Base-by-base conservation (phyloP, 2,797 vertebrate genomes). In the Hypotaenidia okinawae region DNA sequence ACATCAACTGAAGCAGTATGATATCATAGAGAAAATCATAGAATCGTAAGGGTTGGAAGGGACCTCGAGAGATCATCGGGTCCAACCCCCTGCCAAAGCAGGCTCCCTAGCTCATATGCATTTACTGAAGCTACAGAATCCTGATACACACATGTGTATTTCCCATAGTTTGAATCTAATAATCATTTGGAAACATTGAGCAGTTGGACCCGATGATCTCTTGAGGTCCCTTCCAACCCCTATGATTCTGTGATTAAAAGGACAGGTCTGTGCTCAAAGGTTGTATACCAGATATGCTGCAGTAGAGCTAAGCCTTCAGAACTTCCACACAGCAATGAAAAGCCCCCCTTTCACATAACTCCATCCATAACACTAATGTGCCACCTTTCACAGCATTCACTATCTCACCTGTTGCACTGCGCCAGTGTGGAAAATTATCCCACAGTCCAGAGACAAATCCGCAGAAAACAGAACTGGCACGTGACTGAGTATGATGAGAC, bases 261-360 rank as follows among this genome's bases (percentile, higher is more conserved):
- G 52, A 51, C 0, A 2, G 55, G 39, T 64, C 93, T n/a, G 9
- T 13, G 21, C 28, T 62, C 45, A 54, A 63, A 74, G 35, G 49
- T 13, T 81, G 39, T 4, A 16, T 15, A 55, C 28, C 35, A 76
- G 55, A 51, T 67, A 82, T 0, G 0, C 67, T 79, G 84, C 67
- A 64, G 66, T 15, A 55, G 64, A 88, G 66, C 73, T 55, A 68
- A 70, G 54, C 21, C 58, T 64, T 68, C 68, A 77, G 81, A 90
- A 88, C 64, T 85, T 88, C 89, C 68, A 87, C 54, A 89, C 49
- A 83, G 62, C 77, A 78, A 70, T 30, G 79, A 83, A 66, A 85
- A 83, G 75, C 77, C 64, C 62, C 49, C 74, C 73, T 52, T 64
- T 75, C 47, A 63, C 7, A 1, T 45, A 86, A 79, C 51, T 79